phyloP scores from a whole-genome alignment of 1,140 invertebrate genomes.

The Drosophila repletoides region DNA sequence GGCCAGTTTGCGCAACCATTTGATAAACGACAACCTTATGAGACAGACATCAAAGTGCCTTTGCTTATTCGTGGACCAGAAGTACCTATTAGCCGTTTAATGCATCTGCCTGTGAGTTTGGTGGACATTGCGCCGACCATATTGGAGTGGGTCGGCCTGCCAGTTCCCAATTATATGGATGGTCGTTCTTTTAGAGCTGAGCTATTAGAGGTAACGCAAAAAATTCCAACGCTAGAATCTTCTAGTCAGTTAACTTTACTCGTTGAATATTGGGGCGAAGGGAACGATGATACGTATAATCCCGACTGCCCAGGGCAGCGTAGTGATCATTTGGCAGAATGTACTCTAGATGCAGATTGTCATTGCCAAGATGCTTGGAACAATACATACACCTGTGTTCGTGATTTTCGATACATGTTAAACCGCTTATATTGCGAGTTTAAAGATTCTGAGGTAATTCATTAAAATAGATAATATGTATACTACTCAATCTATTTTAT shows the following conservation, averaged over 20 bases:
- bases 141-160: slow-evolving; percentile 85
- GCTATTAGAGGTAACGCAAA: slow-evolving; percentile 11
- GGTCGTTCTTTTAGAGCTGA: slow-evolving; percentile 85
- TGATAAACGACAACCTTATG: slow-evolving; percentile 95
- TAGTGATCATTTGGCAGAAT: slow-evolving; percentile 85
- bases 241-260: slow-evolving; percentile 84
- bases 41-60: slow-evolving; percentile 93
- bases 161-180: slow-evolving; percentile 82
- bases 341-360: slow-evolving; percentile 86
- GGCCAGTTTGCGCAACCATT: slow-evolving; percentile 93
- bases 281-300: slow-evolving; percentile 83
- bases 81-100: slow-evolving; percentile 83
- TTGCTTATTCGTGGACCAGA: slow-evolving; percentile 90
- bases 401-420: slow-evolving; percentile 84
- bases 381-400: slow-evolving; percentile 91
- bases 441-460: slow-evolving; percentile 87
- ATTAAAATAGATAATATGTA: background rate
- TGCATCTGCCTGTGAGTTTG: slow-evolving; percentile 86
- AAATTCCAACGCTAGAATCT: slow-evolving; percentile 6
- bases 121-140: slow-evolving; percentile 93
- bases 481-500: background rate
- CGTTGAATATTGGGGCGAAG: slow-evolving; percentile 92
- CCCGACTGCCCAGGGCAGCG: slow-evolving; percentile 84
- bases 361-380: slow-evolving; percentile 93
- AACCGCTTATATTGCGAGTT: slow-evolving; percentile 91